Base-by-base conservation (phyloP, 2,113 vertebrate genomes). In the Cololabis saira region DNA sequence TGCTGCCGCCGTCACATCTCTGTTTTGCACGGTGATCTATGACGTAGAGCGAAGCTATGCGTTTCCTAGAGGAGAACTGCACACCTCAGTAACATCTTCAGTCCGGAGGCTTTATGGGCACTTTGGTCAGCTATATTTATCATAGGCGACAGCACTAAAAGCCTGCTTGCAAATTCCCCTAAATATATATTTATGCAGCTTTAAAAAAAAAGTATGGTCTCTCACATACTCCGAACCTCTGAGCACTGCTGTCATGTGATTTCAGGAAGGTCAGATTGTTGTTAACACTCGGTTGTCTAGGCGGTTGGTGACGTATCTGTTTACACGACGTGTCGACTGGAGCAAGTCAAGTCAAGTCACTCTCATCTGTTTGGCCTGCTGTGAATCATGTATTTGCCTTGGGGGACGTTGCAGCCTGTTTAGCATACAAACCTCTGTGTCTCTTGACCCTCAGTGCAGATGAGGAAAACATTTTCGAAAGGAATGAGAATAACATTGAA, bases 191-290 rank as follows among this genome's bases (percentile, higher is more conserved):
- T 58, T 13, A 43, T 37, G 30, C 14, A 19, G 17, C 27, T 53
- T 53, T 30, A 10, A 19, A 44, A 42, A 19, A 12, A 16, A 33
- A 24, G 18, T 27, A 6, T 30, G 11, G 42, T 17, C 7, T 47
- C 52, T 41, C 11, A 48, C 43, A 54, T 40, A 30, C 30, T 3
- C 15, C 7, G 0, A 16, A 11, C 9, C 24, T 27, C 24, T 27
- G 24, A 27, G 24, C 24, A 2, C 24, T 27, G 24, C 42, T 24
- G 58, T 56, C 43, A 15, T 15, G 33, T 54, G 52, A 41, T 48
- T 44, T 42, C 19, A 57, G 42, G 67, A 69, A 78, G 64, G 71
- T 78, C 78, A 71, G 19, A 41, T 58, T 56, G 64, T 49, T 67
- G 45, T 59, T 52, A 42, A 16, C 16, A 21, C 27, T 44, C 21